phyloP scores from a whole-genome alignment of 2,797 vertebrate species.

The Anabas testudineus region DNA sequence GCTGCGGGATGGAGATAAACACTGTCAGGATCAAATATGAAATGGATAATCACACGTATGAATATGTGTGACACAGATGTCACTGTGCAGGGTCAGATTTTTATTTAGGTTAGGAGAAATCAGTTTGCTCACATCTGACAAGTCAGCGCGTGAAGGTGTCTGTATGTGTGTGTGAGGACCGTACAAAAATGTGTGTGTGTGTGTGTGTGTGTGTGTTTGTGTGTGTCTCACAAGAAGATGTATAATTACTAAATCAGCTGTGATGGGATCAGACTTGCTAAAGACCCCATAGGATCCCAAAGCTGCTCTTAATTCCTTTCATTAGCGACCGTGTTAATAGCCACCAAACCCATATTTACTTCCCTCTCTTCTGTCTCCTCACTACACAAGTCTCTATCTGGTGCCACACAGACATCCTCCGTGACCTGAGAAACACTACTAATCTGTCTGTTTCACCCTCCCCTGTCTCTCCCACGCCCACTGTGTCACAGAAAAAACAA shows the following conservation, averaged over 20 bases:
- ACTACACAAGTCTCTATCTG: slow-evolving; percentile 48
- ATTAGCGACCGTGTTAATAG: slow-evolving; percentile 64
- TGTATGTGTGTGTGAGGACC: neutral
- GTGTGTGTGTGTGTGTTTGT: slow-evolving; percentile 7
- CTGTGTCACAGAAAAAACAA: slow-evolving; percentile 41
- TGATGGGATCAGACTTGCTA: slow-evolving; percentile 67
- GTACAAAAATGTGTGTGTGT: slow-evolving; percentile 3
- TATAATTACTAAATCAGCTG: slow-evolving; percentile 70
- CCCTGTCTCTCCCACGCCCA: slow-evolving; percentile 51
- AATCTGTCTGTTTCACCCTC: slow-evolving; percentile 58
- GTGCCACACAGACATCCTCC: slow-evolving; percentile 64
- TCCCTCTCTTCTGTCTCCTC: slow-evolving; percentile 14
- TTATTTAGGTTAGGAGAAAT: slow-evolving; percentile 39
- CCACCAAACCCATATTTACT: slow-evolving; percentile 35
- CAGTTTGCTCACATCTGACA: slow-evolving; percentile 21
- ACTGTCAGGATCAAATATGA: slow-evolving; percentile 33
- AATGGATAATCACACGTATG: slow-evolving; percentile 19
- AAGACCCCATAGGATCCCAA: slow-evolving; percentile 56
- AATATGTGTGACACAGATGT: slow-evolving; percentile 65
- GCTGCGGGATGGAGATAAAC: slow-evolving; percentile 19
- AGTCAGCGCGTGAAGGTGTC: slow-evolving; percentile 9
- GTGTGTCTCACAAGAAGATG: slow-evolving; percentile 31
- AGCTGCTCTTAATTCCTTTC: slow-evolving; percentile 61
- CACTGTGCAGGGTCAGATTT: slow-evolving; percentile 40
- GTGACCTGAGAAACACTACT: slow-evolving; percentile 52